Evolutionary conservation across 2,797 vertebrate species (phyloP).

Genomic region (Alcedo quadribrachys): DNA sequence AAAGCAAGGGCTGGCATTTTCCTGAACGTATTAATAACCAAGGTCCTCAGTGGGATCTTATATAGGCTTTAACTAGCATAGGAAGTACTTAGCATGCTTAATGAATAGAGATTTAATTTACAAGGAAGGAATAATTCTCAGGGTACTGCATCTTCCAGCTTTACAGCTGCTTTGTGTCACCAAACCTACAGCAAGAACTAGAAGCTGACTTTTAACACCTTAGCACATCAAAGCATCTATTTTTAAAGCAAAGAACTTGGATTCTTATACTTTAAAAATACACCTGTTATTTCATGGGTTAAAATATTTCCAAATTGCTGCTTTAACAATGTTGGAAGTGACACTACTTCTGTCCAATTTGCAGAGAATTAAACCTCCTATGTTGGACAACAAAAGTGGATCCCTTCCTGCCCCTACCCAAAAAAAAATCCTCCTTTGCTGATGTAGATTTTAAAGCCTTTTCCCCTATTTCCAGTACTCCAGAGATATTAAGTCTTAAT

Average conservation of each 20-base stretch:
- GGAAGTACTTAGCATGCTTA: constrained; percentile 51
- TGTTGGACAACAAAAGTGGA: background rate
- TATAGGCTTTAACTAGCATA: background rate
- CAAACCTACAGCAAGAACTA: background rate
- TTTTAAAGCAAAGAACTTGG: background rate
- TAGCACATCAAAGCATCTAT: background rate
- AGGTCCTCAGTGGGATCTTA: constrained; percentile 21
- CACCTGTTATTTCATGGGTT: background rate
- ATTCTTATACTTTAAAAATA: background rate
- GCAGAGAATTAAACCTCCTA: background rate
- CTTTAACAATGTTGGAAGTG: background rate
- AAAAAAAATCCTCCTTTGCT: background rate
- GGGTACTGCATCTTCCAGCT: constrained; percentile 28
- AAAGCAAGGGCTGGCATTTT: background rate
- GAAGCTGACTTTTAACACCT: background rate
- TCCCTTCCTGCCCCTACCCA: background rate
- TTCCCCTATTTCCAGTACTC: constrained; percentile 4
- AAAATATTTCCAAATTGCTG: background rate
- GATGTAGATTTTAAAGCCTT: background rate
- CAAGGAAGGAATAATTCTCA: constrained; percentile 36
- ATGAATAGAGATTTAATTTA: constrained; percentile 59
- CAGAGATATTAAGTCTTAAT: constrained; percentile 77
- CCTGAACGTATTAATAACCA: constrained; percentile 6
- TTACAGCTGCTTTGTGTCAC: constrained; percentile 40
- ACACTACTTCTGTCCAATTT: background rate